A percentile compares a stretch with the other conserved stretches of the same genome.
Evolutionary conservation across 2,888 invertebrate species (phyloP).

Genomic region (Pachycephus smyrnensis): DNA sequence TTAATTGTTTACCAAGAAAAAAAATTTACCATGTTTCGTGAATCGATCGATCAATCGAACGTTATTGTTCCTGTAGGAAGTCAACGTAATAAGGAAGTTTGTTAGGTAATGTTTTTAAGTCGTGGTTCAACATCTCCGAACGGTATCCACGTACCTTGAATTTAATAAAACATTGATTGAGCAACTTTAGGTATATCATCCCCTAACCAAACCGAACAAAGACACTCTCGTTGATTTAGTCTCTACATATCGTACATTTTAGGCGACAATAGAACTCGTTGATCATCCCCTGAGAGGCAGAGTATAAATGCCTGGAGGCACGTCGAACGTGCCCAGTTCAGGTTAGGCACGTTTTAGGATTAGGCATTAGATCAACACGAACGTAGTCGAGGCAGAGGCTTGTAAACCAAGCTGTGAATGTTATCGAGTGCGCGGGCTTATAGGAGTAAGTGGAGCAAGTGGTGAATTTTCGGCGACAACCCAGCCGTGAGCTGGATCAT

Average conservation of each 20-base stretch:
- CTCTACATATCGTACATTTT: background rate
- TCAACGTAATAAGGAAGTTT: background rate
- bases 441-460: background rate
- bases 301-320: background rate
- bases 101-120: background rate
- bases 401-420: background rate
- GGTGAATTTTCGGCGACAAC: slow-evolving; percentile 12
- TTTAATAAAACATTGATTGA: background rate
- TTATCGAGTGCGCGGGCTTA: background rate
- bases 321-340: background rate
- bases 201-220: background rate
- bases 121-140: background rate
- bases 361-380: background rate
- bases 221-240: background rate
- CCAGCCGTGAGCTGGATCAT: slow-evolving; percentile 14
- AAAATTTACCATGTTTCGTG: background rate
- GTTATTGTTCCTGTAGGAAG: background rate
- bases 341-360: background rate
- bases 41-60: background rate
- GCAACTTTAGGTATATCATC: background rate
- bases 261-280: background rate
- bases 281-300: background rate
- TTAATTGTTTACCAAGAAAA: background rate
- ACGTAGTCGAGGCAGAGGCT: background rate
- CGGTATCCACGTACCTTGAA: background rate